Percentiles rank a stretch among this genome's conserved stretches.
These are phyloP conservation scores for Dolichomitus sp. DNA, from an alignment of 2,888 invertebrate genomes.

Conservation along the genomic window DNA sequence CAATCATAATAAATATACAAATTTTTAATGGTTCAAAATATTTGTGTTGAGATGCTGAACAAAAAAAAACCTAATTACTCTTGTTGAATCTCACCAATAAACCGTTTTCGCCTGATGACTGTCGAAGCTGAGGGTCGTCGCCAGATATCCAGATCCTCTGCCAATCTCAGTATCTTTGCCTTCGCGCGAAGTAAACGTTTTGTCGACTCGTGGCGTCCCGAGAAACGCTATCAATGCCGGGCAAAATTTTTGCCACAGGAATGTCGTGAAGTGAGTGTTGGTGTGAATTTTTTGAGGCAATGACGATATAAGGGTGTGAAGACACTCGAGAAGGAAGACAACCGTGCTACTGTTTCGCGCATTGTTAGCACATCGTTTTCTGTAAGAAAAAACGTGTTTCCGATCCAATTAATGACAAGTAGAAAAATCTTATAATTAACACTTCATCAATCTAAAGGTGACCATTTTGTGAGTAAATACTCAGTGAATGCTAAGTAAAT, in stretches of 20 bases:
- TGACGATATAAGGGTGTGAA: slow-evolving; percentile 94
- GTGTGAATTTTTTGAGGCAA: slow-evolving; percentile 94
- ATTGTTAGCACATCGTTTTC: slow-evolving; percentile 84
- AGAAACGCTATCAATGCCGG: slow-evolving; percentile 95
- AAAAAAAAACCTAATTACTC: background rate
- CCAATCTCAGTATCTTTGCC: slow-evolving; percentile 87
- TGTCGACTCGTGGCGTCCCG: slow-evolving; percentile 95
- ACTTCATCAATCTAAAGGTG: background rate
- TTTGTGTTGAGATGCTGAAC: background rate
- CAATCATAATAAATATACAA: background rate
- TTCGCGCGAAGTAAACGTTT: slow-evolving; percentile 91
- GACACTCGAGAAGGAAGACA: slow-evolving; percentile 95
- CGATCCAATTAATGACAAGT: background rate
- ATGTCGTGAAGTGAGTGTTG: slow-evolving; percentile 95
- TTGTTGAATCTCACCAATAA: slow-evolving; percentile 89
- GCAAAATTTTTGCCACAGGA: slow-evolving; percentile 97
- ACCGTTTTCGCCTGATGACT: slow-evolving; percentile 96
- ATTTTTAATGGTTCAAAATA: background rate
- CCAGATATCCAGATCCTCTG: slow-evolving; percentile 90
- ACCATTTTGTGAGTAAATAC: background rate
- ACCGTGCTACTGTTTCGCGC: slow-evolving; percentile 88
- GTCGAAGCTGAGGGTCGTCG: slow-evolving; percentile 92
- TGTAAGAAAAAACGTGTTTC: slow-evolving; percentile 77
- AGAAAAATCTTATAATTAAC: background rate
- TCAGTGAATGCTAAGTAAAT: background rate